A percentile compares a stretch with the other conserved stretches of the same genome.
Conservation (phyloP, 2,888 invertebrate genomes). For the Perithous albicinctus region DNA sequence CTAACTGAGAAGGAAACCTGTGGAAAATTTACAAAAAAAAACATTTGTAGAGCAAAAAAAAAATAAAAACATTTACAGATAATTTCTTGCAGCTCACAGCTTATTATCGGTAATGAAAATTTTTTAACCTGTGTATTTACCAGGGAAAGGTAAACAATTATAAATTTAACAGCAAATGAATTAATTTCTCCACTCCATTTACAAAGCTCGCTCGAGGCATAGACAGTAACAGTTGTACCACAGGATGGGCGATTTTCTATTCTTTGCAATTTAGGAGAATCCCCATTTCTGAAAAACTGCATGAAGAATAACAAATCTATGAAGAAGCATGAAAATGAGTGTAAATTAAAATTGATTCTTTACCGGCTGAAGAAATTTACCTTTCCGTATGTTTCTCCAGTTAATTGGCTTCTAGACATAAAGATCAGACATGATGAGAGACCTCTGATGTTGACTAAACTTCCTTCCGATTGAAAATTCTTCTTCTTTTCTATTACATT, state of each 20-base stretch:
- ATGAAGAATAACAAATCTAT: conserved; percentile 13
- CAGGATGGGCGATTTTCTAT: conserved; percentile 86
- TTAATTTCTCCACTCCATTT: conserved; percentile 86
- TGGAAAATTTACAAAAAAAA: too few species aligned
- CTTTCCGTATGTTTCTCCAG: conserved; percentile 87
- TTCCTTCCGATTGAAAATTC: not conserved
- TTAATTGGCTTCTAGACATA: conserved; percentile 85
- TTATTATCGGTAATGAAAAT: too few species aligned
- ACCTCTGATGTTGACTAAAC: conserved; percentile 26
- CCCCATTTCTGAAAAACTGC: conserved; percentile 65
- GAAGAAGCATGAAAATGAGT: too few species aligned
- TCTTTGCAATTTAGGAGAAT: conserved; percentile 77
- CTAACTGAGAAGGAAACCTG: conserved; percentile 88
- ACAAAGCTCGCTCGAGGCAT: conserved; percentile 88
- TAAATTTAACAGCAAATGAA: conserved; percentile 87
- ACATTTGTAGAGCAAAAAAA: too few species aligned
- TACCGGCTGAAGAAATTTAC: conserved; percentile 67
- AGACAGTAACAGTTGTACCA: conserved; percentile 91
- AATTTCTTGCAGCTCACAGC: not conserved
- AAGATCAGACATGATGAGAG: conserved; percentile 88
- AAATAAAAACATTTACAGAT: too few species aligned
- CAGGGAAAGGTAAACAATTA: conserved; percentile 88
- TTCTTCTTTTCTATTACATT: not conserved
- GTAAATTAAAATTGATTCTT: too few species aligned
- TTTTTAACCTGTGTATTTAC: conserved; percentile 87